Evolutionary conservation across 37 sponge, comb jelly and placozoan genomes (phyloP).

Genomic region (Axinella damicornis): DNA sequence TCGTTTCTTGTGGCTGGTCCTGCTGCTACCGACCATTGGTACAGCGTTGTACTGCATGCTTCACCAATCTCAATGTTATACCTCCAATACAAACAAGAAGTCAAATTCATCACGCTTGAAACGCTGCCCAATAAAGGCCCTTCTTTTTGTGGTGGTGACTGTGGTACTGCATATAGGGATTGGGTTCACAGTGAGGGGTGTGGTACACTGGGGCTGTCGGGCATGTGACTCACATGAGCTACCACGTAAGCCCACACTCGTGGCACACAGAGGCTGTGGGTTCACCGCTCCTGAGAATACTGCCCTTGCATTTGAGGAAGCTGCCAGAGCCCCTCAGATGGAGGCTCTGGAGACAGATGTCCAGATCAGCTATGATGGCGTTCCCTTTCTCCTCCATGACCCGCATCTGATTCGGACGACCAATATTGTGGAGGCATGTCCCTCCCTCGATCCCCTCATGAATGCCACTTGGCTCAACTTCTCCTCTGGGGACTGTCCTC

Average conservation of each 20-base stretch:
- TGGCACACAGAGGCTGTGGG: slow-evolving; percentile 68
- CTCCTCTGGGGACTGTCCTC: slow-evolving; percentile 35
- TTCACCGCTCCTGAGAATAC: slow-evolving; percentile 53
- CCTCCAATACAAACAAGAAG: neutral
- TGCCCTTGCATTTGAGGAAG: slow-evolving; percentile 27
- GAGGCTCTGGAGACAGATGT: slow-evolving; percentile 60
- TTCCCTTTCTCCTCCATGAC: slow-evolving; percentile 68
- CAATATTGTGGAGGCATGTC: slow-evolving; percentile 32
- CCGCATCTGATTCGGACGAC: slow-evolving; percentile 44
- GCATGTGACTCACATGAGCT: slow-evolving; percentile 20
- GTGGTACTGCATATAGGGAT: neutral
- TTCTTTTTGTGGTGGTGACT: neutral
- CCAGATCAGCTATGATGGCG: slow-evolving; percentile 57
- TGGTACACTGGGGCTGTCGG: slow-evolving; percentile 1
- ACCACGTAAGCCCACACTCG: slow-evolving; percentile 41
- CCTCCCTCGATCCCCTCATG: slow-evolving; percentile 10
- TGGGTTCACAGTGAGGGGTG: neutral
- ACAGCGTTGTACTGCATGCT: no score
- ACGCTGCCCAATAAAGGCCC: neutral
- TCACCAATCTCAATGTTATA: neutral
- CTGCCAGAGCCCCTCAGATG: slow-evolving; percentile 6
- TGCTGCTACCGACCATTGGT: neutral
- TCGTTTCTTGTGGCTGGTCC: neutral
- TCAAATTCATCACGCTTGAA: no score
- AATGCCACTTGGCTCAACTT: slow-evolving; percentile 52